Percentiles rank a stretch among this genome's conserved stretches.
phyloP scores from a whole-genome alignment of 1,140 invertebrate species.

The Apis dorsata region DNA sequence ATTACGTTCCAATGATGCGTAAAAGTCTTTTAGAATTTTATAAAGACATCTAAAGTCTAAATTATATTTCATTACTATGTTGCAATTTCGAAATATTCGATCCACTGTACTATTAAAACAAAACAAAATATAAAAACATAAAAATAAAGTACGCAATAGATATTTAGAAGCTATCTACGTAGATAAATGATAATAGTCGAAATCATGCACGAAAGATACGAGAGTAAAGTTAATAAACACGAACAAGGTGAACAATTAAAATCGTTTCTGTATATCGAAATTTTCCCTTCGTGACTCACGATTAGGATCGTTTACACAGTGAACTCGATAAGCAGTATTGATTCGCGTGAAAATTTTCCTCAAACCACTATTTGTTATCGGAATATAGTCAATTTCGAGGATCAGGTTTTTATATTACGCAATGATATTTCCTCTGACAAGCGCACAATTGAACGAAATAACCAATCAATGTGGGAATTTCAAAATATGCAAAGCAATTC shows the following conservation, averaged over 20 bases:
- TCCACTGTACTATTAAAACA: no score
- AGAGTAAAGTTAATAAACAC: neutral
- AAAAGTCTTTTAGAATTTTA: neutral
- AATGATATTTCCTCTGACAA: neutral
- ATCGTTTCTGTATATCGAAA: neutral
- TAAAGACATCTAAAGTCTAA: neutral
- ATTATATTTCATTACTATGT: neutral
- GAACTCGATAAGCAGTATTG: slow-evolving; percentile 40
- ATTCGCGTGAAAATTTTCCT: slow-evolving; percentile 42
- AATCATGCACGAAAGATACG: no score
- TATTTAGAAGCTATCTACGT: no score
- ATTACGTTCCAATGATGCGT: neutral
- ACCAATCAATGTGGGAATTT: neutral
- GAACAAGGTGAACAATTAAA: neutral
- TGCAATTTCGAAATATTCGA: neutral
- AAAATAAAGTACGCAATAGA: neutral
- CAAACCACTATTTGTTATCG: slow-evolving; percentile 29
- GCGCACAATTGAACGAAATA: neutral
- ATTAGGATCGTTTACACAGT: slow-evolving; percentile 29
- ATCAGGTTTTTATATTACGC: neutral
- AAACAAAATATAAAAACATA: no score
- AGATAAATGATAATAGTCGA: no score
- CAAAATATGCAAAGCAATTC: neutral
- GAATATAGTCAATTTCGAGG: neutral
- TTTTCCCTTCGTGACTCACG: neutral